Base-by-base conservation (phyloP, 2,888 invertebrate species). In the Pimpla rufipes region DNA sequence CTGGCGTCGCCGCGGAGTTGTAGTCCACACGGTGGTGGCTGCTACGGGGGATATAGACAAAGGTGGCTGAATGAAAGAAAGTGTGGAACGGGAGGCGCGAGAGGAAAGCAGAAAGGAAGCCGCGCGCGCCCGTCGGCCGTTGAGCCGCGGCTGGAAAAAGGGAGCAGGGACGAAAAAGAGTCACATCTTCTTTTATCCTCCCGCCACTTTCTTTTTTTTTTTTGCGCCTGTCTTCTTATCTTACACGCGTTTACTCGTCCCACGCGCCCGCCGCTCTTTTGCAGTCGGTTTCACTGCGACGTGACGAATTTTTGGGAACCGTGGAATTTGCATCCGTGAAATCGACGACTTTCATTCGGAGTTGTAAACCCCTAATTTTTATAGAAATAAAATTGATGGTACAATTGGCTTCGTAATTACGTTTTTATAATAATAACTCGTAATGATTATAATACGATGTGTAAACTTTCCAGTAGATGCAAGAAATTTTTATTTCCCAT, bases 41-140 rank as follows among this genome's bases (percentile, higher is more conserved):
- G 73, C 42, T 73, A 70, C 55, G 47, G 73, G 66, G 67, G 78
- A 70, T 76, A 59, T 68, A 74, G 80, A 79, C 50, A 77, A 80
- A 77, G 77, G 77, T 74, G 77, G 62, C 73, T 64, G 73, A 77
- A 77, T 77, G 68, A 80, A 78, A 83, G 76, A 71, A 70, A 42
- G 62, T 68, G 64, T 57, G 67, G 67, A 57, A 29, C 10, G 64
- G 42, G 75, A 42, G 35, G 55, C 16, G 52, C 21, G 59, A 76
- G 76, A 52, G 55, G 50, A 59, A 29, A 13, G 52, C 66, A 37
- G 70, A 59, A 16, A 47, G 35, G 35, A 59, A 29, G 42, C 29
- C 29, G 29, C 29, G n/a, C 29, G 59, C 45, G 55, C n/a, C 71
- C 67, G 71, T 77, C 52, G 45, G 62, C 62, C 68, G 23, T 77